These are phyloP conservation scores for Tanytarsus gracilentus DNA, from an alignment of 2,888 invertebrate species.

Conservation along the genomic window DNA sequence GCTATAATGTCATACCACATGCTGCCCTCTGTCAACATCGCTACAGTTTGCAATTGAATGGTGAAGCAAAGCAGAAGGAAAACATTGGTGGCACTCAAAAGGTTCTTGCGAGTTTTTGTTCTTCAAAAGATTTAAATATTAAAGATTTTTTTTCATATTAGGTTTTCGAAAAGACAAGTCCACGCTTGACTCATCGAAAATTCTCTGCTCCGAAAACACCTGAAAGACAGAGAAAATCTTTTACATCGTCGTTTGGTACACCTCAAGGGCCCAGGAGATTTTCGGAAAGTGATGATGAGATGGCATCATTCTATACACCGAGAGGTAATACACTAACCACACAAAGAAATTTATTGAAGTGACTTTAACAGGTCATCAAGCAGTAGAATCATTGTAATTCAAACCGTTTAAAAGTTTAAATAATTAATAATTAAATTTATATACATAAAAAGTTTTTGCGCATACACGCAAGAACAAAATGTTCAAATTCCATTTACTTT, in stretches of 20 bases:
- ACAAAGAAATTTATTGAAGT: too few relatives aligned
- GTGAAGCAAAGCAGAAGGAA: constrained; percentile 29
- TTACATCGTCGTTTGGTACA: constrained; percentile 31
- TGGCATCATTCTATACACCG: constrained; percentile 33
- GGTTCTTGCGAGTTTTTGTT: neutral
- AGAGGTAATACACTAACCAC: too few relatives aligned
- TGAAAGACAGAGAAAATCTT: constrained; percentile 32
- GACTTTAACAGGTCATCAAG: too few relatives aligned
- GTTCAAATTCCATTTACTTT: too few relatives aligned
- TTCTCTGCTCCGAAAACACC: constrained; percentile 32
- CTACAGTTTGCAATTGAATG: constrained; percentile 33
- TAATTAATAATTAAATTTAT: too few relatives aligned
- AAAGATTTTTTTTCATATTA: constrained; percentile 22
- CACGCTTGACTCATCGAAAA: constrained; percentile 30
- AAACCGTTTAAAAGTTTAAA: too few relatives aligned
- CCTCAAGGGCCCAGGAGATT: constrained; percentile 33
- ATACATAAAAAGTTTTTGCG: neutral
- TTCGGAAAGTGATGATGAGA: constrained; percentile 34
- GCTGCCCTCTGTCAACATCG: constrained; percentile 33
- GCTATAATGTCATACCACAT: constrained; percentile 32
- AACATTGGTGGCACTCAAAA: constrained; percentile 26
- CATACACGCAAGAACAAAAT: too few relatives aligned
- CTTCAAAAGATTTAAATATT: constrained; percentile 18
- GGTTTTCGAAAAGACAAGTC: constrained; percentile 31
- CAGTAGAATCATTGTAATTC: too few relatives aligned